A percentile compares a stretch with the other conserved stretches of the same genome.
Conservation (phyloP, 2,113 vertebrate species). For the Chamaea fasciata region DNA sequence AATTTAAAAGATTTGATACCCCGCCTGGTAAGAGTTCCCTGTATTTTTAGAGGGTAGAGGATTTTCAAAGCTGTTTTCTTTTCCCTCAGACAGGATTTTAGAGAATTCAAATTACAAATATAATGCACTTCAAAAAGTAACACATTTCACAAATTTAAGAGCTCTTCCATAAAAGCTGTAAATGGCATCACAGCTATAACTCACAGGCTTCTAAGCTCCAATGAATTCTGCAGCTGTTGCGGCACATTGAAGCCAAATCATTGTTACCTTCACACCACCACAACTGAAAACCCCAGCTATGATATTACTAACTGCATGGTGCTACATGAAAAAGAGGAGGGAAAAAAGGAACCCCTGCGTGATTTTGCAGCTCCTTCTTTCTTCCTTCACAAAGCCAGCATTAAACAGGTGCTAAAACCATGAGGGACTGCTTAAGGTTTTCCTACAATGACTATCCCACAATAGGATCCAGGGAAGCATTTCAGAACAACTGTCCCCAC, state of each 20-base stretch:
- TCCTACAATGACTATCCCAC: background rate
- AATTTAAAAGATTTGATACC: background rate
- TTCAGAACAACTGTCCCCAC: background rate
- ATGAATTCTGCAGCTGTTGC: constrained; percentile 23
- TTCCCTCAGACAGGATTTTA: background rate
- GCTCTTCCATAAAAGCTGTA: constrained; percentile 46
- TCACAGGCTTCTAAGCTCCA: constrained; percentile 25
- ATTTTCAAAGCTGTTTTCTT: constrained; percentile 25
- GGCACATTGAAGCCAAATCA: constrained; percentile 10
- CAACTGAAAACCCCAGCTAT: constrained; percentile 45
- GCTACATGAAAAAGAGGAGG: background rate
- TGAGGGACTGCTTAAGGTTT: background rate
- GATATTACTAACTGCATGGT: background rate
- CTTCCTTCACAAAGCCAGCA: background rate
- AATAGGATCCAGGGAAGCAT: background rate
- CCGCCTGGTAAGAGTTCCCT: background rate
- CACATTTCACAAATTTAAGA: constrained; percentile 44
- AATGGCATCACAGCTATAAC: constrained; percentile 17
- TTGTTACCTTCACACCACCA: constrained; percentile 60
- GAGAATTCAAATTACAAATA: constrained; percentile 49
- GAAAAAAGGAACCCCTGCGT: background rate
- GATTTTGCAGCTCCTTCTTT: background rate
- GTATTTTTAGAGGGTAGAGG: background rate
- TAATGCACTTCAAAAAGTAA: constrained; percentile 48
- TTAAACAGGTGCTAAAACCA: background rate